Evolutionary conservation across 2,888 invertebrate genomes (phyloP).

Genomic region (Mesochorus sp.): DNA sequence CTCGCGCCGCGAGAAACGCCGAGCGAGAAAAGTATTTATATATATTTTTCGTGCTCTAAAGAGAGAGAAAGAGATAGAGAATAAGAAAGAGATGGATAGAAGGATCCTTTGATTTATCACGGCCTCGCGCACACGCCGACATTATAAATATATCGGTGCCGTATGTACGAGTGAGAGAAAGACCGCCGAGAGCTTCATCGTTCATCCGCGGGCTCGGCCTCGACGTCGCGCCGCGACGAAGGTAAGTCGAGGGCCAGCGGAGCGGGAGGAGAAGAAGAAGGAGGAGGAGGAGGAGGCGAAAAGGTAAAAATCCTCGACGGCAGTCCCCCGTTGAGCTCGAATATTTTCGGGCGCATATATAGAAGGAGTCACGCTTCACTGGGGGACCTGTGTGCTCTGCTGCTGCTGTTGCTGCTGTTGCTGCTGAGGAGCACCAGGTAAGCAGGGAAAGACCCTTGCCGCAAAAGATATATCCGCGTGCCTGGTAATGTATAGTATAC

Average conservation of each 20-base stretch:
- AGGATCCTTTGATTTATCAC: slow-evolving; percentile 60
- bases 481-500: background rate
- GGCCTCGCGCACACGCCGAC: slow-evolving; percentile 63
- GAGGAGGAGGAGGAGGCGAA: slow-evolving; percentile 16
- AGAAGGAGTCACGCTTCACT: slow-evolving; percentile 53
- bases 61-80: slow-evolving; percentile 11
- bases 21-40: slow-evolving; percentile 26
- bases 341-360: slow-evolving; percentile 38
- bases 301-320: slow-evolving; percentile 33
- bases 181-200: slow-evolving; percentile 54
- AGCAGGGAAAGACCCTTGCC: slow-evolving; percentile 17
- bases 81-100: slow-evolving; percentile 11
- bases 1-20: slow-evolving; percentile 46
- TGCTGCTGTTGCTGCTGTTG: too few species aligned
- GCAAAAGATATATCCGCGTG: slow-evolving; percentile 40
- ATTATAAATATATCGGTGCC: slow-evolving; percentile 72
- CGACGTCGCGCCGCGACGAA: slow-evolving; percentile 41
- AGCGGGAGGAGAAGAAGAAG: slow-evolving; percentile 1
- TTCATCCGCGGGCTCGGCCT: slow-evolving; percentile 57
- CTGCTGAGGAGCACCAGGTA: slow-evolving; percentile 40
- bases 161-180: slow-evolving; percentile 28
- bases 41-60: slow-evolving; percentile 20
- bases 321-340: slow-evolving; percentile 24
- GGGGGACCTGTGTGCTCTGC: slow-evolving; percentile 48
- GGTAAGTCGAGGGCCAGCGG: slow-evolving; percentile 23